Percentiles rank a stretch among this genome's conserved stretches.
phyloP scores from a whole-genome alignment of 2,888 invertebrate species.

The Thereva unica region DNA sequence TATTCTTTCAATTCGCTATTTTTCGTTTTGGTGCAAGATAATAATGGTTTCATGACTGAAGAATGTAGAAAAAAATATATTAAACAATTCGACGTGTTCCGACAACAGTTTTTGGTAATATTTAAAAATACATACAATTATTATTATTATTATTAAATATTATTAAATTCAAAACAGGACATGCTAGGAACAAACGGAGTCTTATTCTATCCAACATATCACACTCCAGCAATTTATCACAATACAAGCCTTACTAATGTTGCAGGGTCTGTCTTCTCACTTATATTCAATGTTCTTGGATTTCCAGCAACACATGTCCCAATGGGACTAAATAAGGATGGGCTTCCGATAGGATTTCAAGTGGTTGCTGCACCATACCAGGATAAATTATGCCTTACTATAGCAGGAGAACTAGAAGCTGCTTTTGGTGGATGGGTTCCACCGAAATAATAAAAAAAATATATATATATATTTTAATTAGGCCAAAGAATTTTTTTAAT shows the following conservation, averaged over 20 bases:
- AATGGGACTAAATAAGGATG: conserved; percentile 64
- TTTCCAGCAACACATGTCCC: conserved; percentile 79
- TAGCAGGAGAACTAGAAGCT: conserved; percentile 76
- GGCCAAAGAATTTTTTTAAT: no score
- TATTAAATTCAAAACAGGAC: conserved; percentile 53
- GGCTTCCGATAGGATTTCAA: conserved; percentile 78
- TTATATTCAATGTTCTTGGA: conserved; percentile 72
- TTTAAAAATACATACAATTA: not conserved
- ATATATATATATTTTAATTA: no score
- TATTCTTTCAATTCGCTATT: conserved; percentile 60
- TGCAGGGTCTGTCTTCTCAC: conserved; percentile 66
- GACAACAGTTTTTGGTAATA: conserved; percentile 58
- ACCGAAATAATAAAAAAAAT: conserved; percentile 51
- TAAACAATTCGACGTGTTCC: conserved; percentile 51
- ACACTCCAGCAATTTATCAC: conserved; percentile 68
- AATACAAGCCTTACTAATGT: conserved; percentile 65
- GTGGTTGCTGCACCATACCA: conserved; percentile 74
- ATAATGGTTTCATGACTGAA: conserved; percentile 58
- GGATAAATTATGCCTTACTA: conserved; percentile 78
- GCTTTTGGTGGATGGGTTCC: conserved; percentile 83
- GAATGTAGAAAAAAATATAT: conserved; percentile 51
- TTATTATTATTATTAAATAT: conserved; percentile 33
- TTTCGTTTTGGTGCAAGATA: conserved; percentile 58
- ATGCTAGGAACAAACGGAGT: conserved; percentile 73
- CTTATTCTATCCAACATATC: conserved; percentile 73